Conservation (phyloP, 2,888 invertebrate species). For the Suillia variegata region DNA sequence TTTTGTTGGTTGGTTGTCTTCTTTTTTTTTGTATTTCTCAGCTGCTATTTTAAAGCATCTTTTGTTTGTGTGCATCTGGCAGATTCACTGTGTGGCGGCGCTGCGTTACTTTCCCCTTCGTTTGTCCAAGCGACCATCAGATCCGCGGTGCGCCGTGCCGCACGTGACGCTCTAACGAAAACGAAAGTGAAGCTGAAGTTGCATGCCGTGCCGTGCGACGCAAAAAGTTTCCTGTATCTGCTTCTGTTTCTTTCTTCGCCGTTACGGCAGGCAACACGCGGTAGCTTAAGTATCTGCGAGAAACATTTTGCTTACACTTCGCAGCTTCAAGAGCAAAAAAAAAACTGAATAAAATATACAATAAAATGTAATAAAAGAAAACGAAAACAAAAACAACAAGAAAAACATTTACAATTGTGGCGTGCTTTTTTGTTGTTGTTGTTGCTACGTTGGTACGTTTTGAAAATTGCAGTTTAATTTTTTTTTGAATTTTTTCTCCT, state of each 20-base stretch:
- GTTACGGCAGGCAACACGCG: too few species aligned
- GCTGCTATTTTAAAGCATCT: background rate
- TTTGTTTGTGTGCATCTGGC: background rate
- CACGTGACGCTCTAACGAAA: conserved; percentile 49
- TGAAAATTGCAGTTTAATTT: too few species aligned
- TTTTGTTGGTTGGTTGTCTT: too few species aligned
- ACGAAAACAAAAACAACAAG: too few species aligned
- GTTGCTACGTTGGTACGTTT: background rate
- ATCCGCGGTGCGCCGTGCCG: conserved; percentile 15
- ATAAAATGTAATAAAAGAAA: too few species aligned
- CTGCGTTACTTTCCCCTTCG: background rate
- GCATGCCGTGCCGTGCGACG: conserved; percentile 28
- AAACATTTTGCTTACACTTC: too few species aligned
- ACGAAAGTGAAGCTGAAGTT: conserved; percentile 50
- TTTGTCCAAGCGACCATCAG: background rate
- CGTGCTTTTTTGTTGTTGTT: background rate
- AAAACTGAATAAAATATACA: too few species aligned
- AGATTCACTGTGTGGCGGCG: background rate
- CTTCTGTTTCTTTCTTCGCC: conserved; percentile 6
- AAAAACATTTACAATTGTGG: background rate
- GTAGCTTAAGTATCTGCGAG: too few species aligned
- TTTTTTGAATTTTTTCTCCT: too few species aligned
- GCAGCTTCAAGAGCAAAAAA: too few species aligned
- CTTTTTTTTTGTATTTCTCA: too few species aligned
- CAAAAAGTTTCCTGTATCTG: conserved; percentile 45